Evolutionary conservation across 2,888 invertebrate species (phyloP), one percentile per base, ranked within the genome.

Genomic region (Torymus texanus): DNA sequence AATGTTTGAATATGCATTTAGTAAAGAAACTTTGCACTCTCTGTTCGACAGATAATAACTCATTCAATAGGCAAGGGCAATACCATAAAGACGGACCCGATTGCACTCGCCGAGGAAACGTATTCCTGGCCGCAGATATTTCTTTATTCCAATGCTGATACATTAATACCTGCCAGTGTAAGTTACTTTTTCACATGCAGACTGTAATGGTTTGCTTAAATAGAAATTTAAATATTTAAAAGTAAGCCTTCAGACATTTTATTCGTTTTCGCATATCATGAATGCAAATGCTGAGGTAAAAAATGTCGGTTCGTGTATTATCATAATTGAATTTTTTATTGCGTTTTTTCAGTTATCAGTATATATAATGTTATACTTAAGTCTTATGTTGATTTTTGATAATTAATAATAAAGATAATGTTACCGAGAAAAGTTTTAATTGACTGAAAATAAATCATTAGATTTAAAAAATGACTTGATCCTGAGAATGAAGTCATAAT

Each of bases 131-230:
- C 95, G 0, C 95, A 95, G 87, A 90, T 95, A 82, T 95, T 94
- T 88, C 92, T 96, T 63, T 95, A 94, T 86, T 95, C 95, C 0
- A 93, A 93, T 85, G 92, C 92, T 2, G 95, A 95, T 88, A 91
- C 93, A 75, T 91, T 95, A 59, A 94, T 95, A 85, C 92, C 92
- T 1, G 92, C 92, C 82, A 88, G 91, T 84, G 93, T 93, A 87
- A 90, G 88, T 87, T 41, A 41, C 41, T 41, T 41, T 41, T 41
- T 41, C 41, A 41, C 12, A 10, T 13, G 51, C 51, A 18, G n/a
- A 18, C 29, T 41, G 41, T 51, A 51, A 51, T 51, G 51, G 16
- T 10, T 66, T 51, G 21, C 18, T 66, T 21, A 53, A 66, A 66
- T 21, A 41, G 41, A 41, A 41, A 66, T 66, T 66, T 41, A 21